Conservation (phyloP, 2,113 vertebrate species). For the Hystrix cristata region DNA sequence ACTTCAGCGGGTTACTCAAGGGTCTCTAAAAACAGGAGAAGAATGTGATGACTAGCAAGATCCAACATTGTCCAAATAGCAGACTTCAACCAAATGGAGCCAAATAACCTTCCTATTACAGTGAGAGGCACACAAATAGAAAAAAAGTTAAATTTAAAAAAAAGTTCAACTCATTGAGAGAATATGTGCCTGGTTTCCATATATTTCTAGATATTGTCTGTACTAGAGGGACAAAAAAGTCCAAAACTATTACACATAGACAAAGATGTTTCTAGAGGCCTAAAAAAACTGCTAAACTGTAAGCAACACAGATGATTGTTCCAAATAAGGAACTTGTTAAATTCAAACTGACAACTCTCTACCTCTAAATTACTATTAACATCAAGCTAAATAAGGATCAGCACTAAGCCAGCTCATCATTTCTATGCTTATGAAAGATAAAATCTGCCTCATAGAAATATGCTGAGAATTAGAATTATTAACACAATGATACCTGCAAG, state of each 20-base stretch:
- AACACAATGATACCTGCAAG: background rate
- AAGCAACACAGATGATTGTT: background rate
- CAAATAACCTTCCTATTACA: background rate
- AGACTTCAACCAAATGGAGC: background rate
- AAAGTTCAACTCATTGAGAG: background rate
- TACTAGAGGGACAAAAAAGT: background rate
- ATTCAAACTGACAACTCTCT: background rate
- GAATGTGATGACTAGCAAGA: background rate
- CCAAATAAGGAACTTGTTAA: background rate
- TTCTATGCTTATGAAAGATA: background rate
- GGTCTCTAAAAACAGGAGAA: background rate
- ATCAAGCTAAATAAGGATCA: background rate
- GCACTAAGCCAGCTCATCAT: background rate
- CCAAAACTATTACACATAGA: background rate
- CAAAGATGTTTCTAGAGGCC: background rate
- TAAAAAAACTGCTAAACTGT: background rate
- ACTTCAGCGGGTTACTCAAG: background rate
- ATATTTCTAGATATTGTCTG: background rate
- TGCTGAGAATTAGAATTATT: background rate
- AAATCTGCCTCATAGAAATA: background rate
- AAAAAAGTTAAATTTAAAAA: background rate
- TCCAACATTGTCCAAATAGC: background rate
- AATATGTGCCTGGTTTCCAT: background rate
- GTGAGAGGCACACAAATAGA: background rate
- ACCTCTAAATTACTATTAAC: background rate